Conservation (phyloP, 2,888 invertebrate genomes). For the Leptarthrus brevirostris region DNA sequence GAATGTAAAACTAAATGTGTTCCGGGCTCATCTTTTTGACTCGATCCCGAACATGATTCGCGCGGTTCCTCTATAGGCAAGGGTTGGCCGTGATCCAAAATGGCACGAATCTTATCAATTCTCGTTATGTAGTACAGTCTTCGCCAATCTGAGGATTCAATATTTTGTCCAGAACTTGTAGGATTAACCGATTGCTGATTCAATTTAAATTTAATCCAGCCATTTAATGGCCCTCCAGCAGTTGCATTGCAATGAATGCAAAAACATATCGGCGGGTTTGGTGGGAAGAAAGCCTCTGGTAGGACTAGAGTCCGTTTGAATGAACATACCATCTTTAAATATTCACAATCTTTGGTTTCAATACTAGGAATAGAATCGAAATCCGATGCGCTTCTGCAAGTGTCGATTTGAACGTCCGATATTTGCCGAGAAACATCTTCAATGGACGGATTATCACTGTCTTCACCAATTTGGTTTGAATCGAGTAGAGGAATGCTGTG, state of each 20-base stretch:
- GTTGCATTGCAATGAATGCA: conserved; percentile 62
- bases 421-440: conserved; percentile 53
- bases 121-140: conserved; percentile 66
- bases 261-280: conserved; percentile 63
- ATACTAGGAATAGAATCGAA: conserved; percentile 61
- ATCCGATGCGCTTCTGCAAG: conserved; percentile 46
- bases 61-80: conserved; percentile 63
- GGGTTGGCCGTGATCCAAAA: conserved; percentile 66
- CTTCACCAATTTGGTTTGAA: conserved; percentile 56
- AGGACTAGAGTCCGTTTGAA: conserved; percentile 65
- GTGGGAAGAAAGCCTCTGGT: conserved; percentile 65
- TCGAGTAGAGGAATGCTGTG: conserved; percentile 45
- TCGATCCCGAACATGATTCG: conserved; percentile 58
- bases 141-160: conserved; percentile 62
- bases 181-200: conserved; percentile 65
- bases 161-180: conserved; percentile 56
- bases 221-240: conserved; percentile 57
- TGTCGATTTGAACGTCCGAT: conserved; percentile 58
- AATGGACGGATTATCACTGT: conserved; percentile 54
- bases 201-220: conserved; percentile 67
- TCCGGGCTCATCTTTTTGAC: conserved; percentile 66
- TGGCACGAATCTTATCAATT: conserved; percentile 67
- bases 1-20: conserved; percentile 64
- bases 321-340: conserved; percentile 64
- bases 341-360: conserved; percentile 66